Base-by-base conservation (phyloP, 2,113 vertebrate species). In the Dromaius novaehollandiae region DNA sequence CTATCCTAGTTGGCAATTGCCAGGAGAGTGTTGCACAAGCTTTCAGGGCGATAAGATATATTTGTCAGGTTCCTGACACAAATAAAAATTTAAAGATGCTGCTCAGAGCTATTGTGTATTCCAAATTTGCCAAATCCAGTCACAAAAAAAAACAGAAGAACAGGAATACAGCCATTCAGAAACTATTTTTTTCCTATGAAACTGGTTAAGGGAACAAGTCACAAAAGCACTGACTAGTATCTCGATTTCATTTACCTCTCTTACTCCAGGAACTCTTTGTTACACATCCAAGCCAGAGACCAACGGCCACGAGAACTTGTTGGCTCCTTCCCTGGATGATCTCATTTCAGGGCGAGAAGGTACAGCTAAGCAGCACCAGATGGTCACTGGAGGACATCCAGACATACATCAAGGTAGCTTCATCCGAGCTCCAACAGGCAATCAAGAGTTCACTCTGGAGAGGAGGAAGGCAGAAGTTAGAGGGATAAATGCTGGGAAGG, bases 321-420 rank as follows among this genome's bases (percentile, higher is more conserved):
- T 95, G 94, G 73, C 50, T 53, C 36, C 86, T 93, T 90, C 89
- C 50, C 56, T n/a, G 48, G 63, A 93, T 78, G 85, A 88, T 11
- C 36, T 69, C 12, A 87, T 89, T 92, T 86, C 87, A 63, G 44
- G 73, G 70, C 78, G 77, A 82, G 83, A 88, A 80, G 65, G 21
- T 32, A 70, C 82, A 94, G 94, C 32, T 5, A 66, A 96, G 74
- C 89, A 81, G 91, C 83, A 96, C 44, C 96, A 97, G 51, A 90
- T 77, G 94, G 95, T 86, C 71, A 40, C 5, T 19, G 91, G 86
- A 61, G 82, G 66, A 48, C 92, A 83, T 89, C 51, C 64, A 34
- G 71, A 71, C 60, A n/a, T 7, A 7, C 50, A 87, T 42, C 75
- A 68, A 97, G 96, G 95, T 96, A 94, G 42, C 55, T 88, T 50